phyloP scores from a whole-genome alignment of 2,888 invertebrate species.

The Xanthia icteritia region DNA sequence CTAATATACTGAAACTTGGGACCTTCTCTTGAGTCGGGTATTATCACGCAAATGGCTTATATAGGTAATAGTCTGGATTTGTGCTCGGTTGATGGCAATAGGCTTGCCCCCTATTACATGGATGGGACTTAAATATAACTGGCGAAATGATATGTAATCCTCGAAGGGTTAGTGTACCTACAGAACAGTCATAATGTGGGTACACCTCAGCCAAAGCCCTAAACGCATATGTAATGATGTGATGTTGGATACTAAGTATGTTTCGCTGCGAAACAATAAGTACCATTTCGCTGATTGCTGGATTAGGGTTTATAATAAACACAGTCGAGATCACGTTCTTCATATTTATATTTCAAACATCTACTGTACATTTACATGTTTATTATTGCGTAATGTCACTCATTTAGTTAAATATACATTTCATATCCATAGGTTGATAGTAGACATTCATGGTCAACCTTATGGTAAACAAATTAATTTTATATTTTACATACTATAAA shows the following conservation, averaged over 20 bases:
- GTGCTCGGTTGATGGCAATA: background rate
- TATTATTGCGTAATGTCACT: slow-evolving; percentile 55
- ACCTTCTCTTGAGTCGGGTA: background rate
- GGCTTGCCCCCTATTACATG: background rate
- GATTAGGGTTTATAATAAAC: slow-evolving; percentile 5
- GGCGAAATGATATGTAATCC: background rate
- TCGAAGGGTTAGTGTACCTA: too few species aligned
- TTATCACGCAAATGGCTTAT: background rate
- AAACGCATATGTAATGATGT: background rate
- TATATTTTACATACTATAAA: background rate
- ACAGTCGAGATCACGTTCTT: background rate
- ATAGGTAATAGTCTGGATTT: background rate
- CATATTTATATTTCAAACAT: slow-evolving; percentile 35
- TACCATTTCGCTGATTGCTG: background rate
- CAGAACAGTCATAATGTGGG: background rate
- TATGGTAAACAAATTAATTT: background rate
- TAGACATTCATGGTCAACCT: slow-evolving; percentile 5
- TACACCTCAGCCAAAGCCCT: too few species aligned
- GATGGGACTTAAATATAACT: background rate
- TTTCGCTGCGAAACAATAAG: background rate
- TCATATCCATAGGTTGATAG: background rate
- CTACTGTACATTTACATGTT: slow-evolving; percentile 37
- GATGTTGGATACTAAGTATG: background rate
- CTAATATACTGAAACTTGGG: too few species aligned
- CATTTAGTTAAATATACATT: slow-evolving; percentile 29